phyloP scores from a whole-genome alignment of 2,888 invertebrate genomes.

The Ischnus inquisitorius region DNA sequence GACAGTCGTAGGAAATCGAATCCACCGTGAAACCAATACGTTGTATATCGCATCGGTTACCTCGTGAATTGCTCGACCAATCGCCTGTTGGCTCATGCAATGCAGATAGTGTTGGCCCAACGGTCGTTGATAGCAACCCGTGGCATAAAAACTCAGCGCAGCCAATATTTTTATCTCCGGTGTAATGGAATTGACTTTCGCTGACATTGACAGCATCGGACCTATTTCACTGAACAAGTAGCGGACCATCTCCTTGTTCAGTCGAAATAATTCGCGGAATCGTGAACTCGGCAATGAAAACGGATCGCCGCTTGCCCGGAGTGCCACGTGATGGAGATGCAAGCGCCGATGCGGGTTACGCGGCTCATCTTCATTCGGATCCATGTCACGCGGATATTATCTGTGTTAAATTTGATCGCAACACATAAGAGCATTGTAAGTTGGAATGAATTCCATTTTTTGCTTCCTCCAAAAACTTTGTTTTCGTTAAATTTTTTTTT shows the following conservation, averaged over 20 bases:
- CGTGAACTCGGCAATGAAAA: neutral
- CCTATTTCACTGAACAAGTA: neutral
- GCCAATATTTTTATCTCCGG: neutral
- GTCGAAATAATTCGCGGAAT: slow-evolving; percentile 1
- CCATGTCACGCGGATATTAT: too few relatives aligned
- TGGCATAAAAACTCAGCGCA: neutral
- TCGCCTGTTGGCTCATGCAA: slow-evolving; percentile 6
- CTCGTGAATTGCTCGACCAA: slow-evolving; percentile 2
- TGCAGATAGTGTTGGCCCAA: neutral
- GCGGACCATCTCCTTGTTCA: neutral
- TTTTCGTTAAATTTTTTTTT: too few relatives aligned
- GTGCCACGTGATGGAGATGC: neutral
- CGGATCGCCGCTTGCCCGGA: neutral
- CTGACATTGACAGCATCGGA: neutral
- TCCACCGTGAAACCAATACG: neutral
- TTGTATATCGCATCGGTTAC: neutral
- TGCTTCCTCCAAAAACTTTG: too few relatives aligned
- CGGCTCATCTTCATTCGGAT: neutral
- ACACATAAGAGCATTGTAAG: too few relatives aligned
- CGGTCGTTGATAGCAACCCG: neutral
- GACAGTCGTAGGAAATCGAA: neutral
- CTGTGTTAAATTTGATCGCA: too few relatives aligned
- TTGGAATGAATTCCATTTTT: too few relatives aligned
- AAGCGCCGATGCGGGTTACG: neutral
- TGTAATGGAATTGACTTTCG: neutral